phyloP scores from a whole-genome alignment of 2,797 vertebrate species.

The Hemitrygon akajei region DNA sequence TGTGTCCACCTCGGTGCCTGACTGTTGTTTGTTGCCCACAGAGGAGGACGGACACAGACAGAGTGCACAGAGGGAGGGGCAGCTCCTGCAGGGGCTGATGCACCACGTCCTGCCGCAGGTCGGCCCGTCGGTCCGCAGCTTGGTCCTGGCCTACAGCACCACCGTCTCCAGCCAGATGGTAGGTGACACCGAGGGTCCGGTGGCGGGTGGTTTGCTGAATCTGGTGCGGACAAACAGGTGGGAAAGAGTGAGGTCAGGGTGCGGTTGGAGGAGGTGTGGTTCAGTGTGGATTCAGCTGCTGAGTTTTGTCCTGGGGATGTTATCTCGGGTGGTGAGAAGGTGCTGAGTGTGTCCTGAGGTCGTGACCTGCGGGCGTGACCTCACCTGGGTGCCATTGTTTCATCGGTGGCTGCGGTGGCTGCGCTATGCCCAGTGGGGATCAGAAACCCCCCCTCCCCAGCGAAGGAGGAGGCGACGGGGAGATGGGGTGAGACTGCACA shows the following conservation, averaged over 20 bases:
- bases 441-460: too few species aligned
- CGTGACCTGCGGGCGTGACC: neutral
- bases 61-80: constrained; percentile 50
- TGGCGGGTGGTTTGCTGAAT: too few species aligned
- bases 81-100: constrained; percentile 80
- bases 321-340: too few species aligned
- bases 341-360: neutral
- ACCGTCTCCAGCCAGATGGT: constrained; percentile 95
- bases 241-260: too few species aligned
- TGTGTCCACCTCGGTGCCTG: neutral
- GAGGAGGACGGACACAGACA: constrained; percentile 72
- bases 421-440: neutral
- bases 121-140: constrained; percentile 78
- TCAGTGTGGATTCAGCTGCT: too few species aligned
- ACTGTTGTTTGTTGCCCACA: constrained; percentile 45
- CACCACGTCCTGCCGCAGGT: constrained; percentile 81
- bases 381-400: neutral
- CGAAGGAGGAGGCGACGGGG: too few species aligned
- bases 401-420: neutral
- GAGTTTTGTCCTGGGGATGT: too few species aligned
- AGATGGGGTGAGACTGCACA: neutral
- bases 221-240: too few species aligned
- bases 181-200: constrained; percentile 40
- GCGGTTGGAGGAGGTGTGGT: too few species aligned
- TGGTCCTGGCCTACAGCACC: constrained; percentile 87